phyloP scores from a whole-genome alignment of 2,113 vertebrate species.

The Bagarius yarrelli region DNA sequence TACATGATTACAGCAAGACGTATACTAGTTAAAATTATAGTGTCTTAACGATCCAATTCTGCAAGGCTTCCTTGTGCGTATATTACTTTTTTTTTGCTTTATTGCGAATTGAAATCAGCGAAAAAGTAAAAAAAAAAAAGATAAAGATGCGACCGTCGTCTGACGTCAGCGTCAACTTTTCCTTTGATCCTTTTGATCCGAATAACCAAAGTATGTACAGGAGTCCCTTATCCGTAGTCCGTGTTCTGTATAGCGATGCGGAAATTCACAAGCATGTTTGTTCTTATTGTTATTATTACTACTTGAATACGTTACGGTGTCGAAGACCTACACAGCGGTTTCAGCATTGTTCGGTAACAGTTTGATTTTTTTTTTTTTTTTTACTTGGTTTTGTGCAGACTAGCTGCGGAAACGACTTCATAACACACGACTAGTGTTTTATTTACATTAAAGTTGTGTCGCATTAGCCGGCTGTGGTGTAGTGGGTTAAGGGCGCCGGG shows the following conservation, averaged over 20 bases:
- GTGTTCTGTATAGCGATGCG: slow-evolving; percentile 12
- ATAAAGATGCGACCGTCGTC: not conserved
- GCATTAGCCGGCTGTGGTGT: too few relatives aligned
- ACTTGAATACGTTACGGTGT: slow-evolving; percentile 3
- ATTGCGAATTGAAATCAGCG: not conserved
- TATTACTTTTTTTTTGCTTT: not conserved
- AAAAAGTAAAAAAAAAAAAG: not conserved
- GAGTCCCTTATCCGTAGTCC: not conserved
- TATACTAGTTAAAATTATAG: not conserved
- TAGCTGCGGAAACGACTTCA: not conserved
- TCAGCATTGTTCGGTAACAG: slow-evolving; percentile 2
- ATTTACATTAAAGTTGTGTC: too few relatives aligned
- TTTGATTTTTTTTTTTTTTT: too few relatives aligned
- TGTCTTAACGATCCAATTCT: not conserved
- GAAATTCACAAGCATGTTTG: slow-evolving; percentile 20
- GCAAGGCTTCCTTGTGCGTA: not conserved
- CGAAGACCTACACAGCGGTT: slow-evolving; percentile 30
- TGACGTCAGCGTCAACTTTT: not conserved
- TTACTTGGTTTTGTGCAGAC: not conserved
- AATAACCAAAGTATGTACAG: slow-evolving; percentile 45
- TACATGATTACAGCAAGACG: not conserved
- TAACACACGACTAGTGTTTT: not conserved
- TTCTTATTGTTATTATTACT: not conserved
- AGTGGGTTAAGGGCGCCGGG: too few relatives aligned
- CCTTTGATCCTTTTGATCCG: not conserved